phyloP scores from a whole-genome alignment of 2,113 vertebrate species.

The Erythrocercus mccallii region DNA sequence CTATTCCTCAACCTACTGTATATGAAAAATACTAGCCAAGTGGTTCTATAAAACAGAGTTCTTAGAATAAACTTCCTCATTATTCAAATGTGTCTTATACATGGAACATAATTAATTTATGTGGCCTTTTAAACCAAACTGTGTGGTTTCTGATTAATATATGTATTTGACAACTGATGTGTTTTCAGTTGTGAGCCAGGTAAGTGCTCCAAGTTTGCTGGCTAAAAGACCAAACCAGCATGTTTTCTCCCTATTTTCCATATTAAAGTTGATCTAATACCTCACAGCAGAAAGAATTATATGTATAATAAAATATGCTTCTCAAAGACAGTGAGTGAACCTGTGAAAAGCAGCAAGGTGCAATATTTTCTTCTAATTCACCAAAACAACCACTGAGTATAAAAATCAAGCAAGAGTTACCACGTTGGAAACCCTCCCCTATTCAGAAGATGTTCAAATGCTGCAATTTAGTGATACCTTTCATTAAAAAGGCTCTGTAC shows the following conservation, averaged over 20 bases:
- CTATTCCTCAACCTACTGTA: slow-evolving; percentile 8
- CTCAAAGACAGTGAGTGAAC: neutral
- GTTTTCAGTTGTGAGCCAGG: slow-evolving; percentile 2
- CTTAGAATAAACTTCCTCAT: neutral
- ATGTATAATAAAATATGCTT: neutral
- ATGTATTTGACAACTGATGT: slow-evolving; percentile 1
- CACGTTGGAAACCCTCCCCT: neutral
- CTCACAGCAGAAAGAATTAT: slow-evolving; percentile 2
- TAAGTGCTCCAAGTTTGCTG: slow-evolving; percentile 13
- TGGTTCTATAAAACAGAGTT: slow-evolving; percentile 26
- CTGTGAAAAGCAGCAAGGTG: neutral
- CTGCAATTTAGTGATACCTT: neutral
- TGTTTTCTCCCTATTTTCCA: neutral
- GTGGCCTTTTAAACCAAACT: neutral
- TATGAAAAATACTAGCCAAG: slow-evolving; percentile 24
- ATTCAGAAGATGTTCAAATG: neutral
- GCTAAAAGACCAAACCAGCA: neutral
- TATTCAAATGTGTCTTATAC: neutral
- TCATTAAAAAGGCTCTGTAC: neutral
- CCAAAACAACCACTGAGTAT: neutral
- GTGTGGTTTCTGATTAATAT: neutral
- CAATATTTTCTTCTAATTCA: neutral
- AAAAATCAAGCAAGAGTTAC: neutral
- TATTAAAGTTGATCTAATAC: neutral
- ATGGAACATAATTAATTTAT: neutral